Conservation (phyloP, 2,113 vertebrate species). For the Hirundichthys speculiger region DNA sequence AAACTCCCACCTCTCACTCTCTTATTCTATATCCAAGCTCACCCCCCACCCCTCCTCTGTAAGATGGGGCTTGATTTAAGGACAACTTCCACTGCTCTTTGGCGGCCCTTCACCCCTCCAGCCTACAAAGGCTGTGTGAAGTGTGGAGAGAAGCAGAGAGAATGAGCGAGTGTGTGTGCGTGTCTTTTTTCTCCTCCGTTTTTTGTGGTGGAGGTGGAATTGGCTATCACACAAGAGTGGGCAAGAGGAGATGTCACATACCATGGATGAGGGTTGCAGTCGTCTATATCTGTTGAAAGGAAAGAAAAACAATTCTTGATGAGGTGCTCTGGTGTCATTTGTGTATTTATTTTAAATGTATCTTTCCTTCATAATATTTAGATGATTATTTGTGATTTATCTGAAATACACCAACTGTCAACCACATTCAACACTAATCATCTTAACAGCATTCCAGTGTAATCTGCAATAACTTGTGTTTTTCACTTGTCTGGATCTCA, state of each 20-base stretch:
- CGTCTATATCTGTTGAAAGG: constrained; percentile 87
- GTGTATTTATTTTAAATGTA: neutral
- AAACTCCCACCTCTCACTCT: constrained; percentile 55
- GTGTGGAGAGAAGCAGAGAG: constrained; percentile 31
- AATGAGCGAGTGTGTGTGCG: constrained; percentile 4
- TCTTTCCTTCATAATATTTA: neutral
- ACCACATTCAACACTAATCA: too few relatives aligned
- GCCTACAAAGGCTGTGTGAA: constrained; percentile 42
- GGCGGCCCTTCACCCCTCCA: constrained; percentile 52
- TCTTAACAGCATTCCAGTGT: too few relatives aligned
- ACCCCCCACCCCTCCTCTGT: constrained; percentile 11
- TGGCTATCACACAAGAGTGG: neutral
- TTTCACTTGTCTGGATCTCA: too few relatives aligned
- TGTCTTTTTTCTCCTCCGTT: too few relatives aligned
- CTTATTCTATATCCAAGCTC: constrained; percentile 52
- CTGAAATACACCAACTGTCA: neutral
- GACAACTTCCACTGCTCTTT: constrained; percentile 71
- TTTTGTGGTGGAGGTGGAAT: too few relatives aligned
- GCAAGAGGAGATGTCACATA: constrained; percentile 75
- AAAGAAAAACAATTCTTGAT: constrained; percentile 1
- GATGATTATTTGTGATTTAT: neutral
- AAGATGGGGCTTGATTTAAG: constrained; percentile 75
- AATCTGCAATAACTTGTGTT: too few relatives aligned
- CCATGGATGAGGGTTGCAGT: constrained; percentile 97
- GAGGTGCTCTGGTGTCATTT: neutral